Evolutionary conservation across 1,140 invertebrate species (phyloP), one percentile per base, ranked within the genome.

Genomic region (Hyposmocoma kahamanoa): DNA sequence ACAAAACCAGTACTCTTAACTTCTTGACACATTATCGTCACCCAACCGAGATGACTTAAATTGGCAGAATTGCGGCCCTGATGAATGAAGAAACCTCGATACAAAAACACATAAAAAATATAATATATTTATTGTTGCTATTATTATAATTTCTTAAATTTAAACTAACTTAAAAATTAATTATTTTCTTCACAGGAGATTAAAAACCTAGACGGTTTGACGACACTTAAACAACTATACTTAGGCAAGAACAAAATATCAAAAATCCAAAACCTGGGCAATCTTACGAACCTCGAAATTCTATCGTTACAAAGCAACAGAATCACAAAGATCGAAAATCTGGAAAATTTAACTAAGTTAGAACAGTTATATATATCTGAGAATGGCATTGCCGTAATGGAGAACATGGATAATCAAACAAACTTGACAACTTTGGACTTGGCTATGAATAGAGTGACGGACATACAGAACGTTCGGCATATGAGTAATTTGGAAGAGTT

Each of bases 181-280:
- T n/a, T n/a, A n/a, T n/a, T 63, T 85, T 87, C 52, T 67, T n/a
- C 84, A 93, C 85, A 93, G 89, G 91, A 91, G 73, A 96, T 98
- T 56, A 93, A 95, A 77, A 96, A 97, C 86, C 76, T 98, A 5
- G 91, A 95, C 20, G 90, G 89, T 13, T 76, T 98, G 19, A 86
- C 87, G 11, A 92, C 92, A 62, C 81, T 98, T 17, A 91, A 90
- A 15, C 90, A 92, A 66, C 81, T 98, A 1, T 98, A 93, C 81
- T 81, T 99, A 39, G 97, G 98, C 0, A 99, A 99, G 80, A 99
- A 99, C 80, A 99, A 99, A 90, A 97, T 99, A 46, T 87, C 88
- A 0, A 94, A 94, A 86, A 93, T 99, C 34, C 88, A 97, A 73
- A 96, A 97, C 73, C 75, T 99, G 10, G 92, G 93, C 34, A 87